Percentiles rank a stretch among this genome's conserved stretches.
These are phyloP conservation scores for Agriopis aurantiaria DNA, from an alignment of 2,888 invertebrate genomes.

Conservation along the genomic window DNA sequence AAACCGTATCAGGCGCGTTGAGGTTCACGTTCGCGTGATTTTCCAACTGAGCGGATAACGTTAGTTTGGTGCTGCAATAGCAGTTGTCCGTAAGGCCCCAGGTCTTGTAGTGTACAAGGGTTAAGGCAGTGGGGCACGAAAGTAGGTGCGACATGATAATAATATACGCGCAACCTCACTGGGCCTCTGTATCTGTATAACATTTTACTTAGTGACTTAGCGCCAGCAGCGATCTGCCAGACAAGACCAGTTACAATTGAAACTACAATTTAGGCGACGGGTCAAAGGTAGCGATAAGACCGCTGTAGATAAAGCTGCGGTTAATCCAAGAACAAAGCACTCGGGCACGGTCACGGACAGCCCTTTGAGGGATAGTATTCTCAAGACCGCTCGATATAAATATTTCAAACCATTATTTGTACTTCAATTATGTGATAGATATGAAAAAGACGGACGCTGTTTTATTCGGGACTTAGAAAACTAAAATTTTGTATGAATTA, in stretches of 20 bases:
- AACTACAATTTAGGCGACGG: slow-evolving; percentile 49
- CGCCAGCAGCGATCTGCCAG: neutral
- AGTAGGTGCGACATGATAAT: neutral
- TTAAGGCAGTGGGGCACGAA: too few species aligned
- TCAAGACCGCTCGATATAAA: slow-evolving; percentile 32
- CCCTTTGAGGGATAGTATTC: slow-evolving; percentile 53
- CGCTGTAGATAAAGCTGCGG: slow-evolving; percentile 63
- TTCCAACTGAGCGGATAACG: too few species aligned
- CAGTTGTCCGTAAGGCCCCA: too few species aligned
- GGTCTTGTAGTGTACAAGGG: too few species aligned
- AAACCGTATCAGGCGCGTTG: too few species aligned
- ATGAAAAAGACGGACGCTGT: too few species aligned
- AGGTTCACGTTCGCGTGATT: too few species aligned
- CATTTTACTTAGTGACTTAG: neutral
- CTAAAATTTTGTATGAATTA: too few species aligned
- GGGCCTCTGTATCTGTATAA: too few species aligned
- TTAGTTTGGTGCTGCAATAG: too few species aligned
- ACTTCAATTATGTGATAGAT: neutral
- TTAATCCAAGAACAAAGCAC: slow-evolving; percentile 76
- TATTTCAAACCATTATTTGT: neutral
- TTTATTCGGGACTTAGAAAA: too few species aligned
- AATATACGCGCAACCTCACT: neutral
- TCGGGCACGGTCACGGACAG: slow-evolving; percentile 54
- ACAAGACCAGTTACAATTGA: slow-evolving; percentile 34
- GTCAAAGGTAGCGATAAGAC: slow-evolving; percentile 68